Base-by-base conservation (phyloP, 2,113 vertebrate genomes). In the Silurus glanis region DNA sequence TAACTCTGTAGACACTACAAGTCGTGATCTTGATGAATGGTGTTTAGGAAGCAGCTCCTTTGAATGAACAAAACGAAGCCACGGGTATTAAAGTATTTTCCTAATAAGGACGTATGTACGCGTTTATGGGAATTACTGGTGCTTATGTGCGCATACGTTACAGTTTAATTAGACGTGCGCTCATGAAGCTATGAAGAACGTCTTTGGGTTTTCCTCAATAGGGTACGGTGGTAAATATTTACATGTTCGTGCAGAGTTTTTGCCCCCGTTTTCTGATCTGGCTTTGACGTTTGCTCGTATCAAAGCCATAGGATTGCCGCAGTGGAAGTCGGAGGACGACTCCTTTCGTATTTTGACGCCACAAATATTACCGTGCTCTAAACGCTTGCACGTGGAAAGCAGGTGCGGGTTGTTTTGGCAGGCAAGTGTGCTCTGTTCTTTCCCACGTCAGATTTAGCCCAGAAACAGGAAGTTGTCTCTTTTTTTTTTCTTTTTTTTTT, bases 31-130 rank as follows among this genome's bases (percentile, higher is more conserved):
- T 72, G 62, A 55, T 12, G 25, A 85, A 71, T 75, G 58, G 47
- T 84, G 83, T 69, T 62, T 74, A 74, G 66, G 7, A 66, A 81
- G 79, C 62, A 37, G 53, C 76, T 82, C 59, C 59, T 88, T 69
- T 66, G 67, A 23, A 19, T 28, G 28, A 82, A 67, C n/a, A 75
- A 51, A 37, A 82, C 6, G 5, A 67, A 81, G 56, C 51, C 47
- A 21, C 9, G 28, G 21, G 55, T 81, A n/a, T 66, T 55, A 8
- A 5, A 12, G 61, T 53, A 72, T 55, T 87, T 45, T 85, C 28
- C 5, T 51, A 61, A 72, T 81, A 9, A 85, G 59, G 84, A 80
- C 5, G 37, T 72, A 59, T 66, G 45, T 56, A 16, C 25, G 69
- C 69, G 47, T 85, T 71, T 17, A 80, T 58, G 58, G 58, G 21